phyloP scores from a whole-genome alignment of 2,113 vertebrate genomes.

The Notiomystis cincta region DNA sequence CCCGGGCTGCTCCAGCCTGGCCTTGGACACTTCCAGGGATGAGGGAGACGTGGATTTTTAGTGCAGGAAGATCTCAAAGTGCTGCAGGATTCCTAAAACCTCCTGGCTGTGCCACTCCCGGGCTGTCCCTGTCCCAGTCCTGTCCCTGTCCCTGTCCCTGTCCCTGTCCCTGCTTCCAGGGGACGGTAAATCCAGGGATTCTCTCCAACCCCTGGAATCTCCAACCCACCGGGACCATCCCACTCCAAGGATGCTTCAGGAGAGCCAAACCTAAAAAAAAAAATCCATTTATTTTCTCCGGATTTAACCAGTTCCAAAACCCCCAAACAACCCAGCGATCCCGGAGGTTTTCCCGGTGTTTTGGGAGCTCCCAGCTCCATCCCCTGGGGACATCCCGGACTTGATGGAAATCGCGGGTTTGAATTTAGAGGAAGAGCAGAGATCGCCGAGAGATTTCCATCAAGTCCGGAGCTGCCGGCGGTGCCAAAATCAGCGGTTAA shows the following conservation, averaged over 20 bases:
- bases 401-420: no score
- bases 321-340: rapidly evolving
- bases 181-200: background rate
- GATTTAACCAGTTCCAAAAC: background rate
- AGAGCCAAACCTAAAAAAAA: background rate
- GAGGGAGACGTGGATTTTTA: background rate
- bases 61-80: background rate
- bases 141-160: rapidly evolving
- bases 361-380: background rate
- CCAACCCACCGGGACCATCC: rapidly evolving
- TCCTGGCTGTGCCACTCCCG: rapidly evolving
- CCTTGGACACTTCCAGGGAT: background rate
- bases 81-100: rapidly evolving
- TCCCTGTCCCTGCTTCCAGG: rapidly evolving
- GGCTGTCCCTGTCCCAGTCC: rapidly evolving
- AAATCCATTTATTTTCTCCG: rapidly evolving
- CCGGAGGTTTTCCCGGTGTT: rapidly evolving
- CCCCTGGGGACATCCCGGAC: background rate
- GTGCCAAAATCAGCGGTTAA: background rate
- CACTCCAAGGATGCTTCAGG: rapidly evolving
- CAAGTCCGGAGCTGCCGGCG: background rate
- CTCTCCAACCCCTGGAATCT: rapidly evolving
- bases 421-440: no score
- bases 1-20: background rate
- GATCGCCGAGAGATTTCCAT: no score